Conservation (phyloP, 2,797 vertebrate genomes). For the Brachyrhaphis roseni region DNA sequence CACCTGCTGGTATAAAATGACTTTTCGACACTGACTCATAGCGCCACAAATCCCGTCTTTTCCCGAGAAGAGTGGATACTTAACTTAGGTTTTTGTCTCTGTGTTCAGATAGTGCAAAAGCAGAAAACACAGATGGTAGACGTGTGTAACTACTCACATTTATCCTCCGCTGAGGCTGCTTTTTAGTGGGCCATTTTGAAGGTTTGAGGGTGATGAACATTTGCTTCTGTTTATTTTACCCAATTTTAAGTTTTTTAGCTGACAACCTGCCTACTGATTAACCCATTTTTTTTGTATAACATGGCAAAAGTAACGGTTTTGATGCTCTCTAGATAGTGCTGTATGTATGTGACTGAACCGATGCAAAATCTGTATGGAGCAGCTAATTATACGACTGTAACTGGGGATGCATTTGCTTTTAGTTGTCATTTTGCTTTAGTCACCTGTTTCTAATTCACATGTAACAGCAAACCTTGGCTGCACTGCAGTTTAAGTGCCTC, state of each 20-base stretch:
- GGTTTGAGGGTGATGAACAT: constrained; percentile 56
- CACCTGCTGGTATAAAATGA: constrained; percentile 39
- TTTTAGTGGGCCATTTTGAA: constrained; percentile 58
- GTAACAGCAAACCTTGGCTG: constrained; percentile 19
- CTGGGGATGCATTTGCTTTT: constrained; percentile 43
- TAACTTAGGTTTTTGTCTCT: constrained; percentile 18
- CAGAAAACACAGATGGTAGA: constrained; percentile 32
- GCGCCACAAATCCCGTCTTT: constrained; percentile 33
- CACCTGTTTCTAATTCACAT: constrained; percentile 17
- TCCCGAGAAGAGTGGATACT: constrained; percentile 7
- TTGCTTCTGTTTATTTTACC: constrained; percentile 82
- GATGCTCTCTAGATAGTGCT: constrained; percentile 51
- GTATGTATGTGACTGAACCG: constrained; percentile 53
- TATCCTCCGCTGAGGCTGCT: constrained; percentile 40
- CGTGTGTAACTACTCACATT: constrained; percentile 9
- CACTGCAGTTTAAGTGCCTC: constrained; percentile 24
- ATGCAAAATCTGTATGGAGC: constrained; percentile 33
- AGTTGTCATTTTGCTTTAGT: constrained; percentile 44
- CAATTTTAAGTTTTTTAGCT: constrained; percentile 59
- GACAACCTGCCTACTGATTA: constrained; percentile 65
- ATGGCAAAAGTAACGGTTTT: constrained; percentile 60
- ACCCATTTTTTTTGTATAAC: constrained; percentile 52
- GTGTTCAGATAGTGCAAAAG: constrained; percentile 40
- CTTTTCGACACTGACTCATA: constrained; percentile 37
- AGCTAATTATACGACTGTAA: constrained; percentile 41